Base-by-base conservation (phyloP, 1,140 invertebrate genomes). In the Heliconius hewitsoni region DNA sequence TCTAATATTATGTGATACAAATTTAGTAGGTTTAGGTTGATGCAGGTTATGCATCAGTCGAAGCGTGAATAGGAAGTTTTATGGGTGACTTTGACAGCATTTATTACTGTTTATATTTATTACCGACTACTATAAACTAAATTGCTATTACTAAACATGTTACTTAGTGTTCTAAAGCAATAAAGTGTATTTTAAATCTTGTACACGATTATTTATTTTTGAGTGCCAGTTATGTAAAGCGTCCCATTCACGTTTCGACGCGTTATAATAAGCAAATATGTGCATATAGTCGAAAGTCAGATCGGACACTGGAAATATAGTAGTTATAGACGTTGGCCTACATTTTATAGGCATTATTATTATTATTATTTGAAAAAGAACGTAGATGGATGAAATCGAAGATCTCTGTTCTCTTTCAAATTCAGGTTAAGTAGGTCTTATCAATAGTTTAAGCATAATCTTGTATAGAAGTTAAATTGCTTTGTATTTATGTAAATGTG, bases 1-100 rank as follows among this genome's bases (percentile, higher is more conserved):
- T 90, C 81, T 89, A 86, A 90, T 89, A 86, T 91, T 93, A 91
- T 94, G 91, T 93, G 92, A 94, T 93, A 94, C 86, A 88, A 83
- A 87, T 88, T 84, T 90, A 86, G 83, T 85, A 82, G 79, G 46
- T 80, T 84, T 90, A 91, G 90, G 82, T 87, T 86, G 76, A 81
- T 84, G 83, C 79, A 79, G 76, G 77, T 72, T n/a, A 4, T 39
- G 71, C 37, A 42, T 72, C 37, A 39, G 71, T 27, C 37, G 71
- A 42, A 72, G 71, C 37, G 71, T 72, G 71, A 72, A 72, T 72
- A 42, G 71, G 9, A 13, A 72, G 71, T 19, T 72, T 72, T 72
- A 72, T 42, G 30, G 71, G 30, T 42, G 37, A 72, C 77, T 82
- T 76, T 39, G 71, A 42, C 71, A 72, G 60, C 60, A 66, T 66